Percentiles rank a stretch among this genome's conserved stretches.
phyloP scores from a whole-genome alignment of 2,797 vertebrate genomes.

The Chiroxiphia lanceolata region DNA sequence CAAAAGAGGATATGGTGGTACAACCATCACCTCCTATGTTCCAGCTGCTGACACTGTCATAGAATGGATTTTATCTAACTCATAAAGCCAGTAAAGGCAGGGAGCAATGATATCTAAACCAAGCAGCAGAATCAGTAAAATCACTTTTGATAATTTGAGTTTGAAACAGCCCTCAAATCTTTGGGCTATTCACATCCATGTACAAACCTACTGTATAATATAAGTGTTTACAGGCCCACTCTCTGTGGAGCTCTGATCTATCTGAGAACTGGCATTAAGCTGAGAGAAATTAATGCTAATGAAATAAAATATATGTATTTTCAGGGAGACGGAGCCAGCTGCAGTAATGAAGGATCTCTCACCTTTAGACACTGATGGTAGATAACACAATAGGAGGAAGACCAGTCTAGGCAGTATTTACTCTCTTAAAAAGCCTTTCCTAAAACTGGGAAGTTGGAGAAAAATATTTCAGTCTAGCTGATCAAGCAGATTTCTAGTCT shows the following conservation, averaged over 20 bases:
- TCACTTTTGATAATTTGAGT: not conserved
- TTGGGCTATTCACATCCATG: not conserved
- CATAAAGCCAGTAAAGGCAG: not conserved
- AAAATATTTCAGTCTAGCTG: not conserved
- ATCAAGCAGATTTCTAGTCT: not conserved
- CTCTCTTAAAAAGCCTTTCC: not conserved
- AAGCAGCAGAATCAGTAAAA: not conserved
- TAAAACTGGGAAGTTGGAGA: not conserved
- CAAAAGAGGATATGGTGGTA: not conserved
- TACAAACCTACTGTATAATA: not conserved
- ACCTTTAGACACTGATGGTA: not conserved
- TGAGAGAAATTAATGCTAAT: not conserved
- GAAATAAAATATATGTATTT: not conserved
- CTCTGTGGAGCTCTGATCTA: not conserved
- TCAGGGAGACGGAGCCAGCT: not conserved
- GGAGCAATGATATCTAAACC: not conserved
- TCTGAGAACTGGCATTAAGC: not conserved
- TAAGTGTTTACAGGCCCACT: rapidly evolving
- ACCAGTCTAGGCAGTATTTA: not conserved
- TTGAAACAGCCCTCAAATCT: not conserved
- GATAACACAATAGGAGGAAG: not conserved
- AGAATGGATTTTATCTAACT: not conserved
- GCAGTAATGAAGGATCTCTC: not conserved
- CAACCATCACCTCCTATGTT: not conserved
- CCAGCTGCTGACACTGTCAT: not conserved